Evolutionary conservation across 2,888 invertebrate species (phyloP).

Genomic region (Dolichomitus sp.): DNA sequence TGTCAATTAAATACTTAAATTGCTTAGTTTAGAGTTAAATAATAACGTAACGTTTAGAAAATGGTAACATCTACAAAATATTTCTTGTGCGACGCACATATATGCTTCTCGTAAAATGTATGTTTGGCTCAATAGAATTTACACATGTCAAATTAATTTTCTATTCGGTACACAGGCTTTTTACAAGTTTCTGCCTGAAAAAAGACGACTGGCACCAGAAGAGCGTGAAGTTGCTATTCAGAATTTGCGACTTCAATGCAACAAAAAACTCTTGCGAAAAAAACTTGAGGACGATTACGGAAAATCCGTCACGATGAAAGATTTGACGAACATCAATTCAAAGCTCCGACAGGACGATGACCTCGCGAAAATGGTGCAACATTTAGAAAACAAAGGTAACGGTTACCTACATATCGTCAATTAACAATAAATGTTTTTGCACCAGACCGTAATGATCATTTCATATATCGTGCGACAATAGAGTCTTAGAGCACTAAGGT

Average conservation of each 20-base stretch:
- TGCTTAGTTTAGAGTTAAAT: not conserved
- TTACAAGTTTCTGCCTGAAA: constrained; percentile 18
- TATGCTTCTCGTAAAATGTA: constrained; percentile 2
- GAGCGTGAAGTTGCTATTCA: not conserved
- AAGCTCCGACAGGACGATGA: constrained; percentile 8
- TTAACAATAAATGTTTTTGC: constrained; percentile 2
- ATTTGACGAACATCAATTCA: constrained; percentile 6
- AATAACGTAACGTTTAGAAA: constrained; percentile 9
- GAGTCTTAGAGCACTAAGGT: not conserved
- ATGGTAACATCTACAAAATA: not conserved
- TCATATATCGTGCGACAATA: not conserved
- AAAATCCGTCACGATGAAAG: constrained; percentile 25
- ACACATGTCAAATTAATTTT: not conserved
- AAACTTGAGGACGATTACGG: constrained; percentile 1
- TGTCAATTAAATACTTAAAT: not conserved
- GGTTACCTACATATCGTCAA: not conserved
- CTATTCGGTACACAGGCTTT: constrained; percentile 1
- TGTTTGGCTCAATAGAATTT: not conserved
- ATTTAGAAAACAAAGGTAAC: constrained; percentile 9
- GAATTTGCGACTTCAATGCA: not conserved
- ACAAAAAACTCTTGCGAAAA: constrained; percentile 6
- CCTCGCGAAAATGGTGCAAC: constrained; percentile 5
- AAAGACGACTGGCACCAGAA: not conserved
- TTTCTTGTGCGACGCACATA: constrained; percentile 2
- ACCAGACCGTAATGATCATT: not conserved